Percentiles rank a stretch among this genome's conserved stretches.
Conservation (phyloP, 2,113 vertebrate genomes). For the Hippopotamus amphibius region DNA sequence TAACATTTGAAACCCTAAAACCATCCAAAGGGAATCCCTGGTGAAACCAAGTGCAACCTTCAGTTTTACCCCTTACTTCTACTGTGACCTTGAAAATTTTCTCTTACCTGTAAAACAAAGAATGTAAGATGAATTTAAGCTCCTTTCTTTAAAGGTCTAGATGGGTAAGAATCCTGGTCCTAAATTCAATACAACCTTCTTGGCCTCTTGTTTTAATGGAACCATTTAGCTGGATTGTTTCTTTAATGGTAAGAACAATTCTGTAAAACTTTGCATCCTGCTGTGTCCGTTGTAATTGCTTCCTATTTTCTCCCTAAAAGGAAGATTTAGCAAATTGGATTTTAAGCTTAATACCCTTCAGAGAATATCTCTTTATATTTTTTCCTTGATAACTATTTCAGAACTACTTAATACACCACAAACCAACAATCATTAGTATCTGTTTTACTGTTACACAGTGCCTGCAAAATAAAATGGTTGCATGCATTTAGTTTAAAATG, state of each 20-base stretch:
- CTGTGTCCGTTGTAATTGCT: constrained; percentile 49
- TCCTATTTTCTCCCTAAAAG: constrained; percentile 56
- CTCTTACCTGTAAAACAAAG: not conserved
- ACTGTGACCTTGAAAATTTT: not conserved
- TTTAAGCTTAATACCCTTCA: constrained; percentile 62
- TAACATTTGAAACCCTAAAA: not conserved
- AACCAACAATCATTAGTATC: constrained; percentile 18
- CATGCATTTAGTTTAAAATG: constrained; percentile 24
- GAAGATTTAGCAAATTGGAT: constrained; percentile 72
- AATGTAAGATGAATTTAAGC: not conserved
- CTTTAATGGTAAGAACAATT: constrained; percentile 58
- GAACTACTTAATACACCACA: constrained; percentile 54
- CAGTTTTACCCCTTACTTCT: not conserved
- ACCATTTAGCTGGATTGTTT: constrained; percentile 30
- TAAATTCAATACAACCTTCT: not conserved
- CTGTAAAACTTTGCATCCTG: constrained; percentile 45
- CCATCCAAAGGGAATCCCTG: not conserved
- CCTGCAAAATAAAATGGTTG: constrained; percentile 53
- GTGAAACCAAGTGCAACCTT: not conserved
- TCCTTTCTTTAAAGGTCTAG: not conserved
- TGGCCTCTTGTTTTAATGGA: constrained; percentile 21
- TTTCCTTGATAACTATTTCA: constrained; percentile 58
- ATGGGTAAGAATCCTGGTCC: not conserved
- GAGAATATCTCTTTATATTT: constrained; percentile 32
- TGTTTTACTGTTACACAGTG: constrained; percentile 30